These are phyloP conservation scores for Calliopum simillimum DNA, from an alignment of 2,888 invertebrate genomes.

Conservation along the genomic window DNA sequence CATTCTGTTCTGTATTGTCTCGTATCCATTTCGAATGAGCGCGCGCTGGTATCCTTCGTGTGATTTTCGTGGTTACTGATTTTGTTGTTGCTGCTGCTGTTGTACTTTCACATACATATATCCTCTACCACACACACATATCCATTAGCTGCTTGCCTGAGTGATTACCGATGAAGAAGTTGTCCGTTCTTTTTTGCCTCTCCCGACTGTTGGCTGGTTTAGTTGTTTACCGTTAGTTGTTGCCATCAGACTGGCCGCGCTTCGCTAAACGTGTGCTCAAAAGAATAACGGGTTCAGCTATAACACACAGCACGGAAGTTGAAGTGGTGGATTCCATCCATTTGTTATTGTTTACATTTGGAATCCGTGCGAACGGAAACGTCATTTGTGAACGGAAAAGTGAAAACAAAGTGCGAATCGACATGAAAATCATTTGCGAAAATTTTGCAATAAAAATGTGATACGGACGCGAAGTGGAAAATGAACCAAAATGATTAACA, in stretches of 20 bases:
- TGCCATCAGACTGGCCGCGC: constrained; percentile 45
- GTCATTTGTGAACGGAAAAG: constrained; percentile 22
- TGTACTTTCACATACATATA: too few relatives aligned
- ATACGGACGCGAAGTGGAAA: constrained; percentile 11
- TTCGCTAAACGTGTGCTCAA: background rate
- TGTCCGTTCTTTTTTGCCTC: constrained; percentile 28
- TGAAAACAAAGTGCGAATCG: constrained; percentile 22
- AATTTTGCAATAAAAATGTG: constrained; percentile 25
- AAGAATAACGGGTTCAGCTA: constrained; percentile 3
- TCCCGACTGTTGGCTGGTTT: constrained; percentile 35
- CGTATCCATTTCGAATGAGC: constrained; percentile 1
- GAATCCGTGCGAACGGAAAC: constrained; percentile 25
- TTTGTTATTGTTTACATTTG: constrained; percentile 12
- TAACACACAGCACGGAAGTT: constrained; percentile 7
- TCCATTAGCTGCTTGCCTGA: constrained; percentile 42
- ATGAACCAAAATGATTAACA: constrained; percentile 23
- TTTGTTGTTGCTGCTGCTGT: constrained; percentile 38
- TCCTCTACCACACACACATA: constrained; percentile 22
- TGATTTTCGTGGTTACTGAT: constrained; percentile 31
- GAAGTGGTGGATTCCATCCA: constrained; percentile 20
- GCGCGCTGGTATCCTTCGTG: background rate
- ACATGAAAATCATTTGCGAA: constrained; percentile 11
- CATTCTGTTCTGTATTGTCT: background rate
- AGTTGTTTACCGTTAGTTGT: constrained; percentile 57
- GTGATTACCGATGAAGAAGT: constrained; percentile 30